Evolutionary conservation across 2,797 vertebrate species (phyloP).

Genomic region (Tragelaphus oryx): DNA sequence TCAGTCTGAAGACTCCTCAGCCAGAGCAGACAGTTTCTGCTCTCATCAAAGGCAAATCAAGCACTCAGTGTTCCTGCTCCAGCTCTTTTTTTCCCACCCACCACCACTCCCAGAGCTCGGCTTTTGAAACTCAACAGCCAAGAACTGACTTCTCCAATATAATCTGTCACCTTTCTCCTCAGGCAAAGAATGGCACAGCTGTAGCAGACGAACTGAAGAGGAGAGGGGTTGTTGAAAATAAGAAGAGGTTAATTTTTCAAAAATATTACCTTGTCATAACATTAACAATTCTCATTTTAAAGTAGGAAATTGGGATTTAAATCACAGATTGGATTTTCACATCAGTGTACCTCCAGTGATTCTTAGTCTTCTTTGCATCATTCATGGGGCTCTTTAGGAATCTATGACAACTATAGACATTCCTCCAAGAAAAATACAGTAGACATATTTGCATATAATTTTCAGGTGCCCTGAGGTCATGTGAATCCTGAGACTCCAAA

Average conservation of each 20-base stretch:
- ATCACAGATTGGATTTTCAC: neutral
- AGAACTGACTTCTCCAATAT: neutral
- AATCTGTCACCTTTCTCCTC: neutral
- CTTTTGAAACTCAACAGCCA: constrained; percentile 21
- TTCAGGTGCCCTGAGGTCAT: neutral
- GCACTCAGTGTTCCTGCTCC: neutral
- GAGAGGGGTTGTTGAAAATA: neutral
- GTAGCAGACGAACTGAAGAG: neutral
- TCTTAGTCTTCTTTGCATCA: neutral
- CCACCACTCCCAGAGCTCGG: neutral
- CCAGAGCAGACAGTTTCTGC: neutral
- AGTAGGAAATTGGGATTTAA: constrained; percentile 10
- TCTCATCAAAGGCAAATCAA: neutral
- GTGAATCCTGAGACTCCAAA: neutral
- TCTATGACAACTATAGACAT: neutral
- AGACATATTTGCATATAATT: neutral
- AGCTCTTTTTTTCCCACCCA: neutral
- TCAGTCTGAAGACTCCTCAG: neutral
- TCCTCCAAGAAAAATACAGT: neutral
- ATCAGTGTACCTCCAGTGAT: neutral
- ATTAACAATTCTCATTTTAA: neutral
- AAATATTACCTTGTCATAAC: neutral
- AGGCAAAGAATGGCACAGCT: neutral
- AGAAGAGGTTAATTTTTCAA: neutral
- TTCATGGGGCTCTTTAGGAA: neutral